Evolutionary conservation across 2,888 invertebrate species (phyloP).

Genomic region (Gastracanthus pulcherrimus): DNA sequence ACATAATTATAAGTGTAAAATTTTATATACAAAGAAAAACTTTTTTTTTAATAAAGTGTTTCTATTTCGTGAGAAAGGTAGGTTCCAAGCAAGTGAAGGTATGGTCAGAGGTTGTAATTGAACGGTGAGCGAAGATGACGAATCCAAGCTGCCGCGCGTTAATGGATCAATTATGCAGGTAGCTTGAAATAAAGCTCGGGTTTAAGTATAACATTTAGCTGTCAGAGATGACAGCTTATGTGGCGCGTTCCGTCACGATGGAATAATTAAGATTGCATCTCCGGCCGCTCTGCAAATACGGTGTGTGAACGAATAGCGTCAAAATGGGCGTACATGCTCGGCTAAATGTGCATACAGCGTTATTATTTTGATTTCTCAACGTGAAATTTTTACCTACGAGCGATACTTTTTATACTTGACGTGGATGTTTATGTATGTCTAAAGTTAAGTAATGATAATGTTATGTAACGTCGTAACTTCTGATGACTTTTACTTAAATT

Average conservation of each 20-base stretch:
- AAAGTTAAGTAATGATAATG: too few species aligned
- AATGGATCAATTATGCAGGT: constrained; percentile 39
- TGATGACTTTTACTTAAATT: too few species aligned
- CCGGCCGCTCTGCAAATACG: background rate
- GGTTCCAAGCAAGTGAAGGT: background rate
- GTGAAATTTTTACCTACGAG: too few species aligned
- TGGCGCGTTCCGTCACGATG: constrained; percentile 11
- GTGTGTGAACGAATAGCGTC: background rate
- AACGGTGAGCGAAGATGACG: background rate
- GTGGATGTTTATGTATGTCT: too few species aligned
- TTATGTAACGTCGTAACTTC: too few species aligned
- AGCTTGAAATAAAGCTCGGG: constrained; percentile 13
- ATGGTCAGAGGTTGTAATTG: background rate
- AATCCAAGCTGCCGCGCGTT: background rate
- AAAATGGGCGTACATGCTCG: background rate
- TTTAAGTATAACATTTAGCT: constrained; percentile 15
- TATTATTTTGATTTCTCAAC: too few species aligned
- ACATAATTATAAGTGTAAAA: too few species aligned
- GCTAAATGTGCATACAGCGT: background rate
- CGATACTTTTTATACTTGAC: too few species aligned
- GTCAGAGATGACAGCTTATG: constrained; percentile 26
- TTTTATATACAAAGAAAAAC: background rate
- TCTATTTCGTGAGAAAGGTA: background rate
- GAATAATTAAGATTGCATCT: constrained; percentile 44
- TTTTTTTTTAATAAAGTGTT: background rate